Evolutionary conservation across 2,888 invertebrate genomes (phyloP), one percentile per base, ranked within the genome.

Genomic region (Volucella inflata): DNA sequence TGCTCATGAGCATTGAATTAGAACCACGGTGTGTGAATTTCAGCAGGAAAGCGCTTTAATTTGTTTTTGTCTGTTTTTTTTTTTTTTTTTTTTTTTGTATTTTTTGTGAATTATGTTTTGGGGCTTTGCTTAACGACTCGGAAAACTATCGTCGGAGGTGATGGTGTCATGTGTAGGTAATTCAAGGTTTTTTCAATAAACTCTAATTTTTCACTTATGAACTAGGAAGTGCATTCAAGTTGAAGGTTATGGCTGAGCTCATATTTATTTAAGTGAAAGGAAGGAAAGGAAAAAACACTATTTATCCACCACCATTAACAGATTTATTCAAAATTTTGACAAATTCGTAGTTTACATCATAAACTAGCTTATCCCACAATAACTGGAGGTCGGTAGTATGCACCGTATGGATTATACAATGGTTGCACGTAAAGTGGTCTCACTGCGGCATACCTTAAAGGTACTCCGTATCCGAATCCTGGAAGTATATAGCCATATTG

Each of bases 1-100:
- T 65, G 48, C 40, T 68, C 67, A 72, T 76, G 67, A 42, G 80
- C 81, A 72, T 57, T 62, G 62, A 85, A 77, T 80, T 77, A 81
- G 85, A 85, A 85, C 70, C 76, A 68, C 51, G 48, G 38, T 76
- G 60, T 71, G 50, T 42, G 51, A 40, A 59, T 77, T 77, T 77
- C 16, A 36, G 48, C 62, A 72, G 62, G 14, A 21, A 59, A 38
- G 12, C 68, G 68, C 55, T 62, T 53, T 57, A 67, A 67, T 82
- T 78, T 78, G 42, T 67, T 75, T 51, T 48, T 42, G 12, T 30
- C 30, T 6, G 30, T 30, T 6, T 30, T 30, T 30, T 30, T 30
- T 30, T 30, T 30, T 30, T 30, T 30, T 30, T 4, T 3, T 21
- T 2, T 21, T 2, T 21, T 2, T 21, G 21, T 4, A 42, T 48